Evolutionary conservation across 2,888 invertebrate genomes (phyloP).

Genomic region (Drosophila parthenogenetica): DNA sequence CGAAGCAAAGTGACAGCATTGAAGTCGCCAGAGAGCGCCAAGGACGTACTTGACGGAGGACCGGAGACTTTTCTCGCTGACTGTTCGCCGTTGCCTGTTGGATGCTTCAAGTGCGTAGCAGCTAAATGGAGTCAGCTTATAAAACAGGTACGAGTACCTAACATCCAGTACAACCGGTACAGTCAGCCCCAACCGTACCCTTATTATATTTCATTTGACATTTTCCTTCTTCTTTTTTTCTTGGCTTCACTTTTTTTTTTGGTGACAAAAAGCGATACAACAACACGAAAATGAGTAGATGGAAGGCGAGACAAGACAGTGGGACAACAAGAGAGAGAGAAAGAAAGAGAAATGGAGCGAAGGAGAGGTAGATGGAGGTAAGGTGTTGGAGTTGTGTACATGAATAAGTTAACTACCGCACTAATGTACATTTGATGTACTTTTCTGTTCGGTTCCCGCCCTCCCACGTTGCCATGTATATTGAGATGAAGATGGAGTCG

Average conservation of each 20-base stretch:
- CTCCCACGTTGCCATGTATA: slow-evolving; percentile 50
- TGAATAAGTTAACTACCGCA: slow-evolving; percentile 75
- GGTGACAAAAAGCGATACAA: slow-evolving; percentile 54
- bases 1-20: slow-evolving; percentile 52
- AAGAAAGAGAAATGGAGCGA: too few relatives aligned
- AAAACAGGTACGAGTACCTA: slow-evolving; percentile 35
- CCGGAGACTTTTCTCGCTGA: slow-evolving; percentile 8
- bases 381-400: slow-evolving; percentile 55
- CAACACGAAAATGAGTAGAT: slow-evolving; percentile 43
- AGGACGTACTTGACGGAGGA: slow-evolving; percentile 53
- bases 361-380: slow-evolving; percentile 17
- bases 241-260: slow-evolving; percentile 12
- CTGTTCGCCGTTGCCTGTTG: slow-evolving; percentile 4
- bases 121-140: slow-evolving; percentile 67
- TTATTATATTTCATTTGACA: slow-evolving; percentile 71
- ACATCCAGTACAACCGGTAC: background rate
- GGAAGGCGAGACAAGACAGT: background rate
- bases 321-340: background rate
- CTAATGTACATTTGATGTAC: slow-evolving; percentile 76
- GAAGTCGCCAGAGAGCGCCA: slow-evolving; percentile 48
- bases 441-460: slow-evolving; percentile 50
- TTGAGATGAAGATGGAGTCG: slow-evolving; percentile 26
- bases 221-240: slow-evolving; percentile 31
- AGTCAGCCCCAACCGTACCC: slow-evolving; percentile 36
- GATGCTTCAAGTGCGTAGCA: slow-evolving; percentile 57